phyloP scores from a whole-genome alignment of 2,888 invertebrate species.

The Apamea crenata region DNA sequence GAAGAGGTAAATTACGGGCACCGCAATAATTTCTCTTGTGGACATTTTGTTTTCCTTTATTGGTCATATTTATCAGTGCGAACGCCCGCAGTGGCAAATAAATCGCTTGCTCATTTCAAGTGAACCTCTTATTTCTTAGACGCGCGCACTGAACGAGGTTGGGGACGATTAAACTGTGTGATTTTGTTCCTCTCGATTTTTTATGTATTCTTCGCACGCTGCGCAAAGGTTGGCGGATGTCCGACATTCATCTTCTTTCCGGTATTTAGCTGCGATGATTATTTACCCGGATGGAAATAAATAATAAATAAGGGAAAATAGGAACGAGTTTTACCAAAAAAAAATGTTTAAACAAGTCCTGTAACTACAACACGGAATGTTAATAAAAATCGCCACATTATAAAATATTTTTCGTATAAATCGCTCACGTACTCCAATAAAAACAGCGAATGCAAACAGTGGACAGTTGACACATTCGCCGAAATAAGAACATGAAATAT shows the following conservation, averaged over 20 bases:
- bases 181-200: conserved; percentile 43
- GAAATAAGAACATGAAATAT: conserved; percentile 29
- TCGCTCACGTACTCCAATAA: conserved; percentile 11
- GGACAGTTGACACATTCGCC: conserved; percentile 21
- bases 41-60: conserved; percentile 87
- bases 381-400: conserved; percentile 1
- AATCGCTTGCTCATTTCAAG: conserved; percentile 80
- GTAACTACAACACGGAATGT: conserved; percentile 5
- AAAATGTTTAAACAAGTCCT: background rate
- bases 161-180: conserved; percentile 56
- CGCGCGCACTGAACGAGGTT: conserved; percentile 50
- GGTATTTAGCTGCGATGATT: conserved; percentile 8
- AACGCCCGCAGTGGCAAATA: conserved; percentile 80
- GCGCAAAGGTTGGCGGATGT: conserved; percentile 13
- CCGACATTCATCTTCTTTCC: conserved; percentile 2
- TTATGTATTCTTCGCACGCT: conserved; percentile 33
- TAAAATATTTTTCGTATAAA: conserved; percentile 12
- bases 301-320: background rate
- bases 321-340: no score
- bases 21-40: conserved; percentile 83
- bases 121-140: conserved; percentile 76
- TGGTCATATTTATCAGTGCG: conserved; percentile 86
- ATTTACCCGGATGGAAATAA: conserved; percentile 8
- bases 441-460: conserved; percentile 32
- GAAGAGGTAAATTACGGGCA: conserved; percentile 77